Conservation (phyloP, 2,888 invertebrate species). For the Onthophagus sagittarius region DNA sequence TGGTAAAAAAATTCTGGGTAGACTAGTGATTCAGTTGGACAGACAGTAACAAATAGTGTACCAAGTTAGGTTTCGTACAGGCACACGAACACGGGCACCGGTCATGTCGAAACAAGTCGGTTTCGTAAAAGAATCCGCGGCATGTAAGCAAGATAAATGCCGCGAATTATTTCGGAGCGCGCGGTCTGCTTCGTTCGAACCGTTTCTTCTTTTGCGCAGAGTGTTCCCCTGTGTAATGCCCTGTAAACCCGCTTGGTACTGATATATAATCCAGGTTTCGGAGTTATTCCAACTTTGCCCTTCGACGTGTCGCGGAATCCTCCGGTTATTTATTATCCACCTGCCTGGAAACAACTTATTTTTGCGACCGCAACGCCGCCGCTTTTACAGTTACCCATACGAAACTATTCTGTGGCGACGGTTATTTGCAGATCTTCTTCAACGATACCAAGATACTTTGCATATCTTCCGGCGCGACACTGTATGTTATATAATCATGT, state of each 20-base stretch:
- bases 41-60: slow-evolving; percentile 6
- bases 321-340: slow-evolving; percentile 23
- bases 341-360: slow-evolving; percentile 18
- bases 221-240: slow-evolving; percentile 18
- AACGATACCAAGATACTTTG: slow-evolving; percentile 2
- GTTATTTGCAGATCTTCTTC: not conserved
- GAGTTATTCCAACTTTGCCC: slow-evolving; percentile 24
- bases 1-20: too few relatives aligned
- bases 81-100: slow-evolving; percentile 14
- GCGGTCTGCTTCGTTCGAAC: slow-evolving; percentile 24
- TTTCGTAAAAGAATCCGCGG: slow-evolving; percentile 27
- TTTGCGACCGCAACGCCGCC: slow-evolving; percentile 2
- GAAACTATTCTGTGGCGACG: slow-evolving; percentile 6
- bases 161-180: slow-evolving; percentile 30
- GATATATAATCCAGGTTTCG: slow-evolving; percentile 26
- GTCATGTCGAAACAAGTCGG: slow-evolving; percentile 25
- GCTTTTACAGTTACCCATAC: slow-evolving; percentile 9
- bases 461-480: slow-evolving; percentile 1
- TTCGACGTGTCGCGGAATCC: slow-evolving; percentile 22
- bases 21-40: not conserved
- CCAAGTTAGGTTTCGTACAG: slow-evolving; percentile 4
- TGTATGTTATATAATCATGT: slow-evolving; percentile 4
- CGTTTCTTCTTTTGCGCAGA: slow-evolving; percentile 20
- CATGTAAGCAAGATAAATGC: slow-evolving; percentile 32
- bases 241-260: slow-evolving; percentile 17